Percentiles rank a stretch among this genome's conserved stretches.
These are phyloP conservation scores for Dinomys branickii DNA, from an alignment of 2,113 vertebrate species.

Conservation along the genomic window DNA sequence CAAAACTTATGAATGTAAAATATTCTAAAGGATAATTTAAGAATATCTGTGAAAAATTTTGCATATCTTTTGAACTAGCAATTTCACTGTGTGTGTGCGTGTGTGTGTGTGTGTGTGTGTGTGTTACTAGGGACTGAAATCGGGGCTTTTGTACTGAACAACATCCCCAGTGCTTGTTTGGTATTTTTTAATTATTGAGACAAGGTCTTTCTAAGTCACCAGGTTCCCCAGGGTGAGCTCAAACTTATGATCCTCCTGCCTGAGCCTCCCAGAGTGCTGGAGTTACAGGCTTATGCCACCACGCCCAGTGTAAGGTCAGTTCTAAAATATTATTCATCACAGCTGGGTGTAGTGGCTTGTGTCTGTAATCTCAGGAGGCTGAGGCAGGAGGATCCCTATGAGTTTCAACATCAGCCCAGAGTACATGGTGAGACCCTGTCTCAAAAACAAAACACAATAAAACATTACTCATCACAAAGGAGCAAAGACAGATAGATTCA, in stretches of 20 bases:
- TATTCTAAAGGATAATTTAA: slow-evolving; percentile 28
- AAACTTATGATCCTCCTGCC: background rate
- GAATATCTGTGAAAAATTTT: background rate
- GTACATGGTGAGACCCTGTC: background rate
- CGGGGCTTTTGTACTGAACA: background rate
- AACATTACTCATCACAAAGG: slow-evolving; percentile 2
- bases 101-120: no score
- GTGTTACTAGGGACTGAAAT: background rate
- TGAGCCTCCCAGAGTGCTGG: background rate
- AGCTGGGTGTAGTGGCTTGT: background rate
- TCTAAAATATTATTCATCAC: background rate
- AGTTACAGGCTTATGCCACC: background rate
- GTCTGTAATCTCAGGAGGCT: background rate
- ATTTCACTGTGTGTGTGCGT: background rate
- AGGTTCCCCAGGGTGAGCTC: background rate
- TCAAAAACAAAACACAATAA: background rate
- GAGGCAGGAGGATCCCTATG: background rate
- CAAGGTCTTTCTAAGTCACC: background rate
- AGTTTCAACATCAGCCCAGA: background rate
- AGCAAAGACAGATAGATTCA: background rate
- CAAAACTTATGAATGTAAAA: background rate
- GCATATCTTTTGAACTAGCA: background rate
- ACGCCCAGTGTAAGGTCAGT: background rate
- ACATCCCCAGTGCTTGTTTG: background rate
- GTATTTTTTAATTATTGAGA: background rate